Conservation (phyloP, 2,113 vertebrate species). For the Gymnarchus niloticus region DNA sequence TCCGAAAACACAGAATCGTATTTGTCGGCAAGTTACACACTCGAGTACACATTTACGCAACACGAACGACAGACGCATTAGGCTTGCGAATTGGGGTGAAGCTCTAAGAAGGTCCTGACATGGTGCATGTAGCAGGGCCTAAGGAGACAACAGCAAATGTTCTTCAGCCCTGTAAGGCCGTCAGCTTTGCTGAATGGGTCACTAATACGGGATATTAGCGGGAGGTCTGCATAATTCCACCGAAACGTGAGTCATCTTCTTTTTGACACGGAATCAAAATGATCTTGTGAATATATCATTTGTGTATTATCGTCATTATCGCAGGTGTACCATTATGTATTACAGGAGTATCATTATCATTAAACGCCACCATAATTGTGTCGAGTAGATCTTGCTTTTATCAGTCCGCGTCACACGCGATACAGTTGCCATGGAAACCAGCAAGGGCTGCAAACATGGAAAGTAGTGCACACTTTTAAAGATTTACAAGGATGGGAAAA, state of each 20-base stretch:
- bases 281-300: conserved; percentile 1
- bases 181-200: background rate
- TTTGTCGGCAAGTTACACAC: conserved; percentile 3
- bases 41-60: background rate
- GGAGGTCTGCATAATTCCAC: background rate
- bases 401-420: background rate
- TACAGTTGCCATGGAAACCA: conserved; percentile 19
- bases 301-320: conserved; percentile 10
- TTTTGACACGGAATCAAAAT: background rate
- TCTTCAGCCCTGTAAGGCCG: background rate
- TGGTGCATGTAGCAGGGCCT: background rate
- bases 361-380: conserved; percentile 14
- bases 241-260: conserved; percentile 1
- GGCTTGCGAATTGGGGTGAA: background rate
- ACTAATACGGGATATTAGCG: background rate
- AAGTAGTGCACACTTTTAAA: conserved; percentile 15
- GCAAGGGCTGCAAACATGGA: conserved; percentile 9
- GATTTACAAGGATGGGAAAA: background rate
- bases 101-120: conserved; percentile 1
- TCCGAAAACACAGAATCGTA: background rate
- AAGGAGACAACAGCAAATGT: background rate
- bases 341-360: conserved; percentile 17
- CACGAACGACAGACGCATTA: background rate
- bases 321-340: conserved; percentile 10
- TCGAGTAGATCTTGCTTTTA: background rate